Evolutionary conservation across 2,888 invertebrate species (phyloP), one percentile per base, ranked within the genome.

Genomic region (Andrena hattorfiana): DNA sequence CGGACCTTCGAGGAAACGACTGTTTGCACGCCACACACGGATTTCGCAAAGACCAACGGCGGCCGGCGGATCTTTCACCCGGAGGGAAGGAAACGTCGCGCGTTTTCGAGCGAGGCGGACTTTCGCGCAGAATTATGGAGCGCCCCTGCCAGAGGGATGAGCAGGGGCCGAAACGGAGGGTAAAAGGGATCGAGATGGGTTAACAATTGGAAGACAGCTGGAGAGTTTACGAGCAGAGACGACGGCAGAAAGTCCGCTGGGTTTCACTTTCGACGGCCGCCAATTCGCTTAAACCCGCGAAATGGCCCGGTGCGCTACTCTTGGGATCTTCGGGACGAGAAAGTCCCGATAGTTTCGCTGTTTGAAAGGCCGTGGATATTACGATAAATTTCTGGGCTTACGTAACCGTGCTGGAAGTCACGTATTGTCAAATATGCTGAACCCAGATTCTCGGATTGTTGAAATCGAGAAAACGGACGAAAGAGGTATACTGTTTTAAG

Each of bases 331-430:
- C 84, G 81, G 74, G 85, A 81, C 84, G 91, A 89, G 90, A 92
- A 91, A 92, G 90, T 90, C 79, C 83, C 87, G 83, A 77, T 76
- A 66, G 84, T 90, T 90, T 89, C 90, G 86, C 84, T 87, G 89
- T 85, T 85, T 85, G 75, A 64, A 85, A 82, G 74, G 59, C 79
- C 76, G 81, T 63, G 75, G 73, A 77, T 83, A 75, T 75, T 77
- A 68, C 75, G 69, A 78, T 77, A 62, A 80, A 83, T 74, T 71
- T 73, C 68, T 64, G 68, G 68, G 77, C 83, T 90, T 89, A 81
- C 84, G 86, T 85, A 84, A 89, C 67, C 48, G 71, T 64, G 63
- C 59, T 62, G 32, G 66, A 49, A 76, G 71, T 68, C 56, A 67
- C 71, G 81, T 80, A 81, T 81, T 79, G 80, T 85, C 72, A 59